Evolutionary conservation across 2,797 vertebrate species (phyloP).

Genomic region (Eremophila alpestris): DNA sequence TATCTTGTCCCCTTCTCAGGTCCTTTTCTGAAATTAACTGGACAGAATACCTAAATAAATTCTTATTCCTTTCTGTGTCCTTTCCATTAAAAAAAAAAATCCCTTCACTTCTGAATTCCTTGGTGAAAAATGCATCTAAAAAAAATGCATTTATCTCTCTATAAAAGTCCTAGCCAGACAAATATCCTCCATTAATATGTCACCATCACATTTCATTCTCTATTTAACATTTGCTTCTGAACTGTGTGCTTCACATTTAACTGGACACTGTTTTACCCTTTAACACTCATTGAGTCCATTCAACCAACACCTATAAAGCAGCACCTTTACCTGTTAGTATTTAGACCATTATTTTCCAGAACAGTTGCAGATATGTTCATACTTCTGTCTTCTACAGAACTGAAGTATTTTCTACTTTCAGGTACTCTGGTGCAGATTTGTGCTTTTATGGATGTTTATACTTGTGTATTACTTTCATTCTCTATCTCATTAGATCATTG

Average conservation of each 20-base stretch:
- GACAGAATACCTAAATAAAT: not conserved
- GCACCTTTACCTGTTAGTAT: not conserved
- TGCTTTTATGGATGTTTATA: not conserved
- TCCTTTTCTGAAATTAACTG: not conserved
- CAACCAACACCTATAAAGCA: not conserved
- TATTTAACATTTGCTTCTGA: not conserved
- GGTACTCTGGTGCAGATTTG: not conserved
- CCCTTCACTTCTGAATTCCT: not conserved
- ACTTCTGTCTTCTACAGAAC: not conserved
- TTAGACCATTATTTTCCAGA: not conserved
- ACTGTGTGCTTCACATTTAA: not conserved
- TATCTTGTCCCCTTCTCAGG: not conserved
- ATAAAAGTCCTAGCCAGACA: not conserved
- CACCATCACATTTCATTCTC: not conserved
- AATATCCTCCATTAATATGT: not conserved
- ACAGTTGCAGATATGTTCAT: not conserved
- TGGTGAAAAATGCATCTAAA: not conserved
- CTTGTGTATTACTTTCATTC: not conserved
- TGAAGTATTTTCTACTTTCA: not conserved
- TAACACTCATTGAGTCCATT: not conserved
- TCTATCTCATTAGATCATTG: not conserved
- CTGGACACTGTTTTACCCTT: not conserved
- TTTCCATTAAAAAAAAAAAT: not conserved
- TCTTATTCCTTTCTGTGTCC: not conserved
- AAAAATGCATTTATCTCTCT: not conserved